phyloP scores from a whole-genome alignment of 2,113 vertebrate genomes.

The Toxotes jaculatrix region DNA sequence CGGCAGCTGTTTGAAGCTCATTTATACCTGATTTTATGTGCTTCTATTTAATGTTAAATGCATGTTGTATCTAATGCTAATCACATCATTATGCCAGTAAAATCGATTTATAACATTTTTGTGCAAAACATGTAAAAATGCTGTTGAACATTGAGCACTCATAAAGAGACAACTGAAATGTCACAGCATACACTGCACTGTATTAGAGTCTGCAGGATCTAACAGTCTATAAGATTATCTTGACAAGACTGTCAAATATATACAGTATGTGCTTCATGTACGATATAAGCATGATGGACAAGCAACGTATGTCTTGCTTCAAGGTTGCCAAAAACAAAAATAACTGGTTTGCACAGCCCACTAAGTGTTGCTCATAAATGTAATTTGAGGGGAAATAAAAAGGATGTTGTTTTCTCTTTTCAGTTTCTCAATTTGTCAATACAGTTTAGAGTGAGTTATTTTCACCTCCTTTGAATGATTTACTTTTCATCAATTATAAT shows the following conservation, averaged over 20 bases:
- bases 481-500: slow-evolving; percentile 32
- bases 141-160: too few relatives aligned
- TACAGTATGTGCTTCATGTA: not conserved
- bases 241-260: not conserved
- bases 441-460: not conserved
- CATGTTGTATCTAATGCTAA: not conserved
- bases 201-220: not conserved
- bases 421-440: not conserved
- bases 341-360: too few relatives aligned
- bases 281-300: not conserved
- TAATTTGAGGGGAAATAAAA: not conserved
- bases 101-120: not conserved
- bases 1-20: too few relatives aligned
- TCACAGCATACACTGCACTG: too few relatives aligned
- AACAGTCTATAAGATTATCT: not conserved
- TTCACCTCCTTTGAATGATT: slow-evolving; percentile 24
- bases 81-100: not conserved
- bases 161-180: too few relatives aligned
- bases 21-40: not conserved
- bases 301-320: too few relatives aligned
- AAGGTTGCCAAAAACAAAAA: too few relatives aligned
- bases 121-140: too few relatives aligned
- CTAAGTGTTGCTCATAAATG: not conserved
- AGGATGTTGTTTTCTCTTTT: not conserved
- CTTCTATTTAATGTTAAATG: not conserved